Evolutionary conservation across 1,140 invertebrate genomes (phyloP), one percentile per base, ranked within the genome.

Genomic region (Phenacoccus solenopsis): DNA sequence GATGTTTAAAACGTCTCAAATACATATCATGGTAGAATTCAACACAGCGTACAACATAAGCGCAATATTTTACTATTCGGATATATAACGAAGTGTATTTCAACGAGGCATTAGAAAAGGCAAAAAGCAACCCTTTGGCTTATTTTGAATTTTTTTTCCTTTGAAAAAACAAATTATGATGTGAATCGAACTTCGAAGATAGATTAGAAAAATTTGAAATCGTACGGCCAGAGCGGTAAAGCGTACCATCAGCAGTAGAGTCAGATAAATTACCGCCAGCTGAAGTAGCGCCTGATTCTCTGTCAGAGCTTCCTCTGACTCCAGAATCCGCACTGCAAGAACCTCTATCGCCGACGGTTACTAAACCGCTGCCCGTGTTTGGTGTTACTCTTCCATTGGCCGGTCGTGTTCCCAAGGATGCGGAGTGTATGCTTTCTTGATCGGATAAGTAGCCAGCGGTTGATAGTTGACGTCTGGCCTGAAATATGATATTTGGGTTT

Each of bases 251-350:
- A 13, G 87, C 88, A 13, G 88, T 89, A 1, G 88, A 90, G 76
- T 90, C 88, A 1, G 87, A 89, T 35, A 90, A 79, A 79, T 90
- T 90, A 32, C 87, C 87, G 32, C 87, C 85, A 28, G 85, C 83
- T 56, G 87, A 87, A 28, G 86, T 87, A 9, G 87, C 83, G 10
- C 81, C 88, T 73, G 87, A 88, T 75, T 90, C 88, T 24, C 88
- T 79, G 76, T 93, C 90, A 74, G 89, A 91, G 76, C 88, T 90
- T 67, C 90, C 88, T 73, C 90, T 82, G 1, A 90, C 88, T 21
- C 89, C 90, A 21, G 89, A 91, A 78, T 93, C 91, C n/a, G 90
- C 90, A 74, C 89, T 91, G 78, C 90, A 91, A 75, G 89, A 91
- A 69, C 90, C 90, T 49, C 90, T 80, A 76, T 92, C 90, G 1